phyloP scores from a whole-genome alignment of 2,797 vertebrate species.

The Australoheros facetus region DNA sequence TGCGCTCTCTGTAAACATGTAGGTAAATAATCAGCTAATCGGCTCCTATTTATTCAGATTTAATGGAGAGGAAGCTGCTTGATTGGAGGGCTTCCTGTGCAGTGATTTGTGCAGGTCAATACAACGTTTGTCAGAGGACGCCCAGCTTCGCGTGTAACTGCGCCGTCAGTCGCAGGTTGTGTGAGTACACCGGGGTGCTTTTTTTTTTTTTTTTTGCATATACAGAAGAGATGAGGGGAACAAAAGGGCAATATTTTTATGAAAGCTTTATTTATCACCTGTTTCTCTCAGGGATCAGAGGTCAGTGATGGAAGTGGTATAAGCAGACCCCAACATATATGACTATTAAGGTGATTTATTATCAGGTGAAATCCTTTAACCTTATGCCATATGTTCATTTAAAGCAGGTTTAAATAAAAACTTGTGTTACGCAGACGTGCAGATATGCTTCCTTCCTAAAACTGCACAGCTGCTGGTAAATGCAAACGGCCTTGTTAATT shows the following conservation, averaged over 20 bases:
- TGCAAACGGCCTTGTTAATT: not conserved
- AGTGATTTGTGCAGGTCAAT: constrained; percentile 67
- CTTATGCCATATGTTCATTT: not conserved
- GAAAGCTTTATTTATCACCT: not conserved
- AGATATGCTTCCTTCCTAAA: rapidly evolving
- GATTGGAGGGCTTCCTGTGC: constrained; percentile 74
- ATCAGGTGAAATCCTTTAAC: not conserved
- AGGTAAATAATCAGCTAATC: constrained; percentile 74
- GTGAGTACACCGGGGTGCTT: not conserved
- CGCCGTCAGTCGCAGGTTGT: constrained; percentile 11
- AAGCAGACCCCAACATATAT: not conserved
- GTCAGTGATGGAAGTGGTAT: not conserved
- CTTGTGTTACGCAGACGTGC: not conserved
- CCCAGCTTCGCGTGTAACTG: constrained; percentile 23
- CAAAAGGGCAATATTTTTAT: not conserved
- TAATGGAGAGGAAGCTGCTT: constrained; percentile 68
- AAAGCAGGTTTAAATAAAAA: not conserved
- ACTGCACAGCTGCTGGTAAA: not conserved
- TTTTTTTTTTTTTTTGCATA: not conserved
- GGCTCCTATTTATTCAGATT: constrained; percentile 73
- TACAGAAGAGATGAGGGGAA: not conserved
- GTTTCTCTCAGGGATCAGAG: not conserved
- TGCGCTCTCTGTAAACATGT: constrained; percentile 67
- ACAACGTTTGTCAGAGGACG: constrained; percentile 67
- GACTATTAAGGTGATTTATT: not conserved